Conservation (phyloP, 2,797 vertebrate species). For the Argyrosomus regius region DNA sequence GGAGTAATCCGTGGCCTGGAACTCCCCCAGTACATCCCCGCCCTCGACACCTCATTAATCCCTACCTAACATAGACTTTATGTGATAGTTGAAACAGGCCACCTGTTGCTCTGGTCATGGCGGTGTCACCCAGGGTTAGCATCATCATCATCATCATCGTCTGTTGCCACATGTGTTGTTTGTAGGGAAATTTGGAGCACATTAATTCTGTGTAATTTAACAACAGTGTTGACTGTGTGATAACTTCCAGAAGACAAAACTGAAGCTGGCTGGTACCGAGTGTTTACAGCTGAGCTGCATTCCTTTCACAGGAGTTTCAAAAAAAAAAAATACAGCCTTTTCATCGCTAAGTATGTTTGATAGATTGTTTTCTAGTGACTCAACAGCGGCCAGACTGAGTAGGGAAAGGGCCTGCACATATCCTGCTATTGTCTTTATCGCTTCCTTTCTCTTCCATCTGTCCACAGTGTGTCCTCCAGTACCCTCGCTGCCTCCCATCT, state of each 20-base stretch:
- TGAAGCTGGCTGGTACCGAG: slow-evolving; percentile 19
- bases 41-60: slow-evolving; percentile 79
- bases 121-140: slow-evolving; percentile 40
- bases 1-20: slow-evolving; percentile 81
- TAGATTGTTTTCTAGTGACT: slow-evolving; percentile 62
- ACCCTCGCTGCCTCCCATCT: slow-evolving; percentile 56
- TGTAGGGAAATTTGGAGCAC: not conserved
- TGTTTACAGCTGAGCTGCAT: slow-evolving; percentile 43
- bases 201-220: slow-evolving; percentile 1
- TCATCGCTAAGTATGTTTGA: slow-evolving; percentile 45
- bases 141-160: not conserved
- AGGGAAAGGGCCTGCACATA: slow-evolving; percentile 67
- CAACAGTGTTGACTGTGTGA: not conserved
- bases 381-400: slow-evolving; percentile 48
- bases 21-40: slow-evolving; percentile 69
- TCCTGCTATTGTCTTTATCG: slow-evolving; percentile 78
- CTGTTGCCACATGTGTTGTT: not conserved
- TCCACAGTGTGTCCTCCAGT: slow-evolving; percentile 72
- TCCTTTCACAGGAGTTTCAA: slow-evolving; percentile 49
- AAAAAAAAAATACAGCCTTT: slow-evolving; percentile 38
- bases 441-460: slow-evolving; percentile 80
- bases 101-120: slow-evolving; percentile 73
- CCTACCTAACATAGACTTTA: slow-evolving; percentile 69
- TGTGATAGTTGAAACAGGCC: slow-evolving; percentile 73
- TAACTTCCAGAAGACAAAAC: slow-evolving; percentile 13